A percentile compares a stretch with the other conserved stretches of the same genome.
Evolutionary conservation across 2,113 vertebrate species (phyloP).

Genomic region (Planiliza haematocheilus): DNA sequence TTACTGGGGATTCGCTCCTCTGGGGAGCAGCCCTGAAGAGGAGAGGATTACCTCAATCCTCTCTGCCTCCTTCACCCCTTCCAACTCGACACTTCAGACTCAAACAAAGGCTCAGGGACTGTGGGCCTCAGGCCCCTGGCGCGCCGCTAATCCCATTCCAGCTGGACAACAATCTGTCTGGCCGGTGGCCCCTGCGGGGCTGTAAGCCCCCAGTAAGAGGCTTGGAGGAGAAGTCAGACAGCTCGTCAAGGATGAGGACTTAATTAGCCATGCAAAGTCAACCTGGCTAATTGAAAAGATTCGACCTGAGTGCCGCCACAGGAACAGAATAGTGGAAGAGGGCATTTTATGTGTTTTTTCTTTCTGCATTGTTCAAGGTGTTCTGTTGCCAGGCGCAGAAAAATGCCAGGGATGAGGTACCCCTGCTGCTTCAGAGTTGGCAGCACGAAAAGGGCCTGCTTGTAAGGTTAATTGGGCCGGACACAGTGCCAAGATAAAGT

Average conservation of each 20-base stretch:
- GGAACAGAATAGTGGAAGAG: slow-evolving; percentile 51
- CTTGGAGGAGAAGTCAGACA: slow-evolving; percentile 84
- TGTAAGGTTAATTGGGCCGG: slow-evolving; percentile 77
- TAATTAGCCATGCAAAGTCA: slow-evolving; percentile 86
- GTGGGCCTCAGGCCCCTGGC: slow-evolving; percentile 75
- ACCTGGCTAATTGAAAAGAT: slow-evolving; percentile 84
- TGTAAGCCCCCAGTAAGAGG: slow-evolving; percentile 81
- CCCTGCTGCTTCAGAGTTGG: slow-evolving; percentile 58
- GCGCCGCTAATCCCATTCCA: slow-evolving; percentile 81
- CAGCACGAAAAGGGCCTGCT: slow-evolving; percentile 58
- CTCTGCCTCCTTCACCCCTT: slow-evolving; percentile 71
- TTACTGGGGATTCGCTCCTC: slow-evolving; percentile 57
- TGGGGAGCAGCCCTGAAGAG: slow-evolving; percentile 68
- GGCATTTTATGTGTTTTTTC: slow-evolving; percentile 38
- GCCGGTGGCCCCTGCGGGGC: slow-evolving; percentile 74
- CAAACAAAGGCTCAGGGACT: slow-evolving; percentile 79
- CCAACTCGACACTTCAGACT: slow-evolving; percentile 80
- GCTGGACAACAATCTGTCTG: slow-evolving; percentile 83
- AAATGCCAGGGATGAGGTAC: slow-evolving; percentile 63
- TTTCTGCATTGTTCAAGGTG: slow-evolving; percentile 56
- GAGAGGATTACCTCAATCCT: slow-evolving; percentile 83
- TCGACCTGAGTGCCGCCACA: slow-evolving; percentile 58
- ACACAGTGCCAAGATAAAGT: slow-evolving; percentile 68
- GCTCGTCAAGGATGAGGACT: slow-evolving; percentile 83
- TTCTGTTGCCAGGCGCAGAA: slow-evolving; percentile 69